Base-by-base conservation (phyloP, 2,888 invertebrate genomes). In the Torymus tubicola region DNA sequence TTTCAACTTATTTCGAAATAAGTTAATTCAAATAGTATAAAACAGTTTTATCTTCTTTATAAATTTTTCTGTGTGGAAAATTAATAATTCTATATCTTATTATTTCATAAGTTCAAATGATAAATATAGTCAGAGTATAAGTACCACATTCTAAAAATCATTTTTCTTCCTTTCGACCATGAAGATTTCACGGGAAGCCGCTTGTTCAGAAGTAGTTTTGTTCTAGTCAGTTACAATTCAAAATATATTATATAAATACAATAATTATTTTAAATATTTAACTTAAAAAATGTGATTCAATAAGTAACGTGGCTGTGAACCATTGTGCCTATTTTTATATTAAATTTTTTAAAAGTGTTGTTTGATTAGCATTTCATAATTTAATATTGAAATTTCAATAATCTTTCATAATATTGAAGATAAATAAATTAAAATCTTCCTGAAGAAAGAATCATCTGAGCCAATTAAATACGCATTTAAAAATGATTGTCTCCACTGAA, bases 381-480 rank as follows among this genome's bases (percentile, higher is more conserved):
- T 65, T 31, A 31, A 31, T 31, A 31, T 5, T 31, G 4, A 31
- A 31, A 31, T 4, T 31, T 31, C 21, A 21, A 21, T 21, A 21
- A 76, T 55, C 55, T 63, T 67, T 12, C 18, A 42, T 61, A 55
- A 68, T 70, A 65, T 53, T 53, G 74, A 80, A 80, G 80, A 80
- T 14, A 57, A n/a, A 16, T 31, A 11, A 73, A 52, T 68, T 24
- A 10, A 58, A 31, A 31, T 31, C 42, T 77, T 16, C 24, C n/a
- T 58, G 60, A 55, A 71, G 21, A 55, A 55, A 58, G 31, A 31
- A 3, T 31, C 31, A 31, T 31, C 31, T 31, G 18, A 16, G 31
- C 24, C 21, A 12, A 50, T 60, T 52, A 68, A 72, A 10, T 42
- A 72, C 14, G 16, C 52, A 2, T 31, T 64, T 57, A 60, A 65